Evolutionary conservation across 2,888 invertebrate genomes (phyloP).

Genomic region (Pyrrhia umbra): DNA sequence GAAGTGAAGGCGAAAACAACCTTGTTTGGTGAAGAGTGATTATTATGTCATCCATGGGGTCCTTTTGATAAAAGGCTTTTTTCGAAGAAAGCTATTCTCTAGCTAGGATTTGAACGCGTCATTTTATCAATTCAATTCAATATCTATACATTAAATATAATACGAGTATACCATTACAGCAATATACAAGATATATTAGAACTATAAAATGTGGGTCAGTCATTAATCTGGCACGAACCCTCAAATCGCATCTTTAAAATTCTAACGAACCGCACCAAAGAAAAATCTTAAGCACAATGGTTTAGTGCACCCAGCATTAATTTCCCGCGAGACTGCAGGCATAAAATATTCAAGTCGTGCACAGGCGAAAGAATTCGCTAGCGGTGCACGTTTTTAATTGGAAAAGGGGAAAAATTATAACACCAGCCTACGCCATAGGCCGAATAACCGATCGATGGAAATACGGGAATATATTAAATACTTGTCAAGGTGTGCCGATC

Average conservation of each 20-base stretch:
- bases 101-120: neutral
- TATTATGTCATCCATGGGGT: neutral
- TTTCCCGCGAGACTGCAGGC: slow-evolving; percentile 79
- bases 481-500: slow-evolving; percentile 16
- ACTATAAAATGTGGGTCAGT: slow-evolving; percentile 35
- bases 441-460: slow-evolving; percentile 59
- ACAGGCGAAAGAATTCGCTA: slow-evolving; percentile 72
- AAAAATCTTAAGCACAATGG: slow-evolving; percentile 77
- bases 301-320: slow-evolving; percentile 77
- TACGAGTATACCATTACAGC: too few relatives aligned
- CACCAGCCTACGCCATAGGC: slow-evolving; percentile 55
- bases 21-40: neutral
- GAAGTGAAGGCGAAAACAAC: neutral
- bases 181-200: neutral
- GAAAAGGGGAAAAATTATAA: slow-evolving; percentile 67
- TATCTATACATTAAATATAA: too few relatives aligned
- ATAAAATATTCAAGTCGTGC: slow-evolving; percentile 81
- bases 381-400: slow-evolving; percentile 79
- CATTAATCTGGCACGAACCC: slow-evolving; percentile 26
- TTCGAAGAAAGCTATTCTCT: neutral
- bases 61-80: neutral
- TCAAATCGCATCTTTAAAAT: slow-evolving; percentile 64
- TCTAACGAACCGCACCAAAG: slow-evolving; percentile 68
- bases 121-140: too few relatives aligned
- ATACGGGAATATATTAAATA: slow-evolving; percentile 52